Base-by-base conservation (phyloP, 2,888 invertebrate species). In the Stegana nigrithorax region DNA sequence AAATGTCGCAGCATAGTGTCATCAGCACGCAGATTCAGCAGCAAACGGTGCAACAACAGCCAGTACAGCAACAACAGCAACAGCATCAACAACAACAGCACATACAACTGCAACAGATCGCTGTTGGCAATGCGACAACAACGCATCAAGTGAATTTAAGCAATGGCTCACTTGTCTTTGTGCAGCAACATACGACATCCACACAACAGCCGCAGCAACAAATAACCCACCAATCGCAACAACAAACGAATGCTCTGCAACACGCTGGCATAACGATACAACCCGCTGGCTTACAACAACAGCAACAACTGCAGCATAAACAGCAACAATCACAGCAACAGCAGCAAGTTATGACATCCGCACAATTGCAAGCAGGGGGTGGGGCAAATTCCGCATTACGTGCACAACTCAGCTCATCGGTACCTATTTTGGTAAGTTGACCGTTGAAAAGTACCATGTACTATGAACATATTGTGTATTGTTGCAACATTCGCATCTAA, bases 381-480 rank as follows among this genome's bases (percentile, higher is more conserved):
- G 67, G 71, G 27, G 65, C 89, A 67, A 87, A 88, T 63, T 82
- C 83, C 8, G 82, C 84, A 36, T 69, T 85, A 60, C 78, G 85
- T 62, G 80, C 82, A 44, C 85, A 85, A 69, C 72, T 85, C 39
- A 82, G 82, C 64, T 82, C 85, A 26, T 83, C 77, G 83, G 89
- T 92, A 78, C 91, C 92, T 59, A 91, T 92, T 75, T 85, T 92
- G 88, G 92, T 92, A 83, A 88, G 88, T 62, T 45, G 36, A 26
- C 17, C 26, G 57, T n/a, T 8, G 12, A 21, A 4, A 5, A 3
- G 17, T 29, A 29, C 32, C n/a, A n/a, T 59, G 1, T 47, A 2
- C 1, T 3, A 17, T 6, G 21, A 32, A 1, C 6, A 29, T 29
- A 1, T 14, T 27, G 23, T 42, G 44, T 55, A 21, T 47, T 10